These are phyloP conservation scores for Cryptocheilus praepositus DNA, from an alignment of 2,888 invertebrate species.

Conservation along the genomic window DNA sequence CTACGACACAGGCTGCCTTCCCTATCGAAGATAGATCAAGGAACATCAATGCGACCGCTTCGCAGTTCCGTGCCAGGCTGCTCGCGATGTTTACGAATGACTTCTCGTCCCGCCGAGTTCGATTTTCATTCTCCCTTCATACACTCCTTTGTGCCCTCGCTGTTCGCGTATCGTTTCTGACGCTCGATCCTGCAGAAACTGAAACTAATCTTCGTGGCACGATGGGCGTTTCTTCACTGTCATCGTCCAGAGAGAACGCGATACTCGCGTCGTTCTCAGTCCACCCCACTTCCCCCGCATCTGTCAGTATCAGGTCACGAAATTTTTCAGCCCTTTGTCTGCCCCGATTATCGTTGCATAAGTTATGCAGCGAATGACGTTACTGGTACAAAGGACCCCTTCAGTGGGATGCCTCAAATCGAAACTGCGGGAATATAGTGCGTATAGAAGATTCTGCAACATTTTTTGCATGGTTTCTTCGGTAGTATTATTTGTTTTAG, in stretches of 20 bases:
- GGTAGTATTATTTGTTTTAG: no score
- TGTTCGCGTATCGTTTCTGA: not conserved
- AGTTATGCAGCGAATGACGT: not conserved
- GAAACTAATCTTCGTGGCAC: slow-evolving; percentile 49
- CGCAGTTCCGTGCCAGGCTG: no score
- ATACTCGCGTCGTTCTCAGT: slow-evolving; percentile 19
- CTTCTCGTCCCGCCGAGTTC: not conserved
- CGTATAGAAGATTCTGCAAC: no score
- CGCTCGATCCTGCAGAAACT: slow-evolving; percentile 45
- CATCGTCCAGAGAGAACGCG: slow-evolving; percentile 34
- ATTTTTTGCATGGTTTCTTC: no score
- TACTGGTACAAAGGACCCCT: no score
- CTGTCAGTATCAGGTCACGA: slow-evolving; percentile 35
- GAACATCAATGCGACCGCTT: no score
- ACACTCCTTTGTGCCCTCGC: not conserved
- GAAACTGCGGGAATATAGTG: no score
- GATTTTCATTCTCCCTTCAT: slow-evolving; percentile 6
- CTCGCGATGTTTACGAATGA: no score
- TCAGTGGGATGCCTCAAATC: no score
- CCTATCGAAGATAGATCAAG: no score
- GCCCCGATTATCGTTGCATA: slow-evolving; percentile 16
- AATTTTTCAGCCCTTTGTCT: slow-evolving; percentile 15
- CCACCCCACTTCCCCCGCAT: slow-evolving; percentile 31
- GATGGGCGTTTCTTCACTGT: slow-evolving; percentile 54
- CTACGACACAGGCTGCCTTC: no score